phyloP scores from a whole-genome alignment of 2,113 vertebrate species.

The Lophotis ruficrista region DNA sequence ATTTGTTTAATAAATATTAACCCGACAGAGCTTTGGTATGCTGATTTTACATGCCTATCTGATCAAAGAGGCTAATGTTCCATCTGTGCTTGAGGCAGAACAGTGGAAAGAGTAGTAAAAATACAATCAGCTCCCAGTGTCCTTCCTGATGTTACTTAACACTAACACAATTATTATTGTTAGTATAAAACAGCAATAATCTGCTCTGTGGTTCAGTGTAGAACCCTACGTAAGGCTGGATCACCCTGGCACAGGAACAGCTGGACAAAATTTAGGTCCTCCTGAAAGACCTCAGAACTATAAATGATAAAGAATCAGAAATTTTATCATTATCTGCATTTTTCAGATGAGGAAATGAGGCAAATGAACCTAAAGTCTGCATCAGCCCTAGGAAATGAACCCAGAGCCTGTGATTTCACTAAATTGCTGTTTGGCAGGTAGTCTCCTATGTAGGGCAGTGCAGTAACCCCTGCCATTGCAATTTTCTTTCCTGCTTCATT shows the following conservation, averaged over 20 bases:
- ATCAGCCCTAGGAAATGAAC: not conserved
- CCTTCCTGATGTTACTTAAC: not conserved
- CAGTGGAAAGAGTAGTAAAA: not conserved
- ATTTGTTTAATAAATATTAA: not conserved
- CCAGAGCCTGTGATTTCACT: not conserved
- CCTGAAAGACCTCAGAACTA: not conserved
- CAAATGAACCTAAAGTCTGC: not conserved
- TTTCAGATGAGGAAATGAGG: not conserved
- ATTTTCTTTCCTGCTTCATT: not conserved
- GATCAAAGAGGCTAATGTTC: not conserved
- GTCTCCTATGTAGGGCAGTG: not conserved
- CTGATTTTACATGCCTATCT: not conserved
- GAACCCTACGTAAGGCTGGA: not conserved
- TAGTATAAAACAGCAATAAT: not conserved
- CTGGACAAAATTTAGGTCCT: not conserved
- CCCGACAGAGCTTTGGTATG: not conserved
- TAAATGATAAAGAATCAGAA: not conserved
- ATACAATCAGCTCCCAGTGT: not conserved
- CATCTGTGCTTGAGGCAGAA: not conserved
- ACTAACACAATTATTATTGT: not conserved
- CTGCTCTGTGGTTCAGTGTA: not conserved
- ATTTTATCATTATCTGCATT: not conserved
- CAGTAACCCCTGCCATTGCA: not conserved
- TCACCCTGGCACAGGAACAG: fast-evolving
- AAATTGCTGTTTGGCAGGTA: not conserved